phyloP scores from a whole-genome alignment of 2,113 vertebrate genomes.

The Podocnemis expansa region DNA sequence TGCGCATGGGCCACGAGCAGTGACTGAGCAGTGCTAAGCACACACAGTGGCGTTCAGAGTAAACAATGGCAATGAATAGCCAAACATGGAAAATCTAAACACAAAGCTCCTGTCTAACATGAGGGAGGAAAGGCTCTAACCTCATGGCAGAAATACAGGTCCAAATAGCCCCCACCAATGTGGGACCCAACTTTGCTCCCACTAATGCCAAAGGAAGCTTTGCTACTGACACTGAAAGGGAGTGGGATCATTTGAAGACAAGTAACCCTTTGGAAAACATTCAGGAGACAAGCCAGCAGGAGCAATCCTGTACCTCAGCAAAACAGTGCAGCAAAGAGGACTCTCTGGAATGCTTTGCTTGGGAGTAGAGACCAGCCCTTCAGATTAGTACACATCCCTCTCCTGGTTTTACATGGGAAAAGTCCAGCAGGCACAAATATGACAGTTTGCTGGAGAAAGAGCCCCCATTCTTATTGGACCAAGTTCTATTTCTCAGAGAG shows the following conservation, averaged over 20 bases:
- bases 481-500: background rate
- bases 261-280: background rate
- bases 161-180: background rate
- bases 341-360: background rate
- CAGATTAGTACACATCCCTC: background rate
- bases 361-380: background rate
- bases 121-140: too few relatives aligned
- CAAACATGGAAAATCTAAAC: background rate
- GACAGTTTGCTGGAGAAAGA: background rate
- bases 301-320: background rate
- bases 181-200: background rate
- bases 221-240: background rate
- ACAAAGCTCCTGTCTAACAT: background rate
- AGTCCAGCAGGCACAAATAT: background rate
- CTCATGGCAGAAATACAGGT: too few relatives aligned
- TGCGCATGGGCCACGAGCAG: too few relatives aligned
- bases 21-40: too few relatives aligned
- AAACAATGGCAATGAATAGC: background rate
- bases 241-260: background rate
- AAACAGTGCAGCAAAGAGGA: background rate
- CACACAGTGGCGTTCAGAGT: too few relatives aligned
- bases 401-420: background rate
- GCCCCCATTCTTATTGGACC: background rate
- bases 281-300: background rate
- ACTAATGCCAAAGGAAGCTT: background rate